phyloP scores from a whole-genome alignment of 2,113 vertebrate genomes.

The Ceyx cyanopectus region DNA sequence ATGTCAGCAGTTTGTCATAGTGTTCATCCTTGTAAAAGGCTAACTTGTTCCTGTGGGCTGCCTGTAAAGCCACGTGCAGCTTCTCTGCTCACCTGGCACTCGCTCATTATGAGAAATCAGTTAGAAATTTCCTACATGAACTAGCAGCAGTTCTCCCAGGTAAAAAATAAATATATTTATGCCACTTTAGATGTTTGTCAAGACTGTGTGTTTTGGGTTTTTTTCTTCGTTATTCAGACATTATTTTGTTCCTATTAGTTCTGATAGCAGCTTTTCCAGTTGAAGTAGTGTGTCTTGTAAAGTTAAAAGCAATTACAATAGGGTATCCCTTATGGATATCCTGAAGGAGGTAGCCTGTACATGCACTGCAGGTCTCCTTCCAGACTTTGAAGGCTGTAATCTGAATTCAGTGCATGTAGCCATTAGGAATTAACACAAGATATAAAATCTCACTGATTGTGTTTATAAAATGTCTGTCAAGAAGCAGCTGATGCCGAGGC shows the following conservation, averaged over 20 bases:
- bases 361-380: not conserved
- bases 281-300: conserved; percentile 35
- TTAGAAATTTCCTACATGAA: not conserved
- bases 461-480: conserved; percentile 21
- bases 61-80: not conserved
- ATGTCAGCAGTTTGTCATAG: not conserved
- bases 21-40: not conserved
- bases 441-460: not conserved
- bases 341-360: not conserved
- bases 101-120: not conserved
- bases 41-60: too few relatives aligned
- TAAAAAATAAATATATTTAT: conserved; percentile 23
- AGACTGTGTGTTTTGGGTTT: accelerated
- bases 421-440: conserved; percentile 45
- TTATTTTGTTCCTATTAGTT: conserved; percentile 11
- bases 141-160: not conserved
- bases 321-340: not conserved
- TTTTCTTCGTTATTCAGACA: not conserved
- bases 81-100: not conserved
- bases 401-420: not conserved
- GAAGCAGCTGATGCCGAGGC: not conserved
- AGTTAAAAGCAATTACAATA: conserved; percentile 40
- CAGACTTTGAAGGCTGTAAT: not conserved
- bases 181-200: not conserved
- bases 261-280: conserved; percentile 41